Conservation (phyloP, 2,888 invertebrate genomes). For the Automeris io region DNA sequence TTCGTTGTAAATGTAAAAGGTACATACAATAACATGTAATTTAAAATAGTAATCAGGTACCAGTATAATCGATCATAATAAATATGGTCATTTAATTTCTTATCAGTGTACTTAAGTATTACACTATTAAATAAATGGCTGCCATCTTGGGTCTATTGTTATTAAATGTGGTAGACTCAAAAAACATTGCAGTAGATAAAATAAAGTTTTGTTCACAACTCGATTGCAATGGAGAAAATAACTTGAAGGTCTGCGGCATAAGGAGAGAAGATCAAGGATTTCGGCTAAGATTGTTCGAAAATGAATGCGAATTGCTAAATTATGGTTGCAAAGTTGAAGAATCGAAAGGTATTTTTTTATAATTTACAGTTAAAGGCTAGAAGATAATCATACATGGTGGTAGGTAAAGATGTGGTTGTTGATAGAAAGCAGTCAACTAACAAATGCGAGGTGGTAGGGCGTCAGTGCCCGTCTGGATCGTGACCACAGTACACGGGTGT, state of each 20-base stretch:
- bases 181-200: constrained; percentile 20
- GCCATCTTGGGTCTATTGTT: not conserved
- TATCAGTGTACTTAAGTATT: not conserved
- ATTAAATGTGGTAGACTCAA: not conserved
- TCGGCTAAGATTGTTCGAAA: constrained; percentile 39
- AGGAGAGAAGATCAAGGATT: constrained; percentile 29
- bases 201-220: constrained; percentile 34
- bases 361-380: no score
- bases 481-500: no score
- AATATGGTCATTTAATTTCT: not conserved
- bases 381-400: no score
- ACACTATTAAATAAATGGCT: no score
- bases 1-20: no score
- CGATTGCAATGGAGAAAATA: constrained; percentile 23
- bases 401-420: no score
- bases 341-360: constrained; percentile 4
- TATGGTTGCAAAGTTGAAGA: constrained; percentile 40
- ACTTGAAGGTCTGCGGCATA: constrained; percentile 39
- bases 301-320: constrained; percentile 44
- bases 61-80: not conserved
- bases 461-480: no score
- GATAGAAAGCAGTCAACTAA: no score
- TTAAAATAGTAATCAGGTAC: no score
- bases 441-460: no score
- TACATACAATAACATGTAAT: no score